These are phyloP conservation scores for Phrynosoma platyrhinos DNA, from an alignment of 2,113 vertebrate species.

Conservation along the genomic window DNA sequence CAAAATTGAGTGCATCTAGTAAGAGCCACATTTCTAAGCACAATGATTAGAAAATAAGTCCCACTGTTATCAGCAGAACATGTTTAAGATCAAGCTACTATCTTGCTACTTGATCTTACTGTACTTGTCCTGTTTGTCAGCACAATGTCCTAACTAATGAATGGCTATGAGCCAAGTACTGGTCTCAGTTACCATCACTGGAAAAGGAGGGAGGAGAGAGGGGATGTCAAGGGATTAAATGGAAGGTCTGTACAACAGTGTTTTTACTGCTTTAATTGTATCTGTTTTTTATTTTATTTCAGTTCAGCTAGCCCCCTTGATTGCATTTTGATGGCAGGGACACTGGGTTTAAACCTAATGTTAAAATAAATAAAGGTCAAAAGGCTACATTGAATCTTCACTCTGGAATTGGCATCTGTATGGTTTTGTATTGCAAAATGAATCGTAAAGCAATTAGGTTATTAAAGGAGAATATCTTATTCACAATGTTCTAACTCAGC, in stretches of 20 bases:
- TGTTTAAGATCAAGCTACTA: neutral
- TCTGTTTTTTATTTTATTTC: neutral
- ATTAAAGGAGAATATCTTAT: accelerated
- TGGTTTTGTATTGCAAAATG: neutral
- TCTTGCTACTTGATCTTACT: slow-evolving; percentile 14
- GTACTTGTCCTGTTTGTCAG: slow-evolving; percentile 25
- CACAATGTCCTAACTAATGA: accelerated
- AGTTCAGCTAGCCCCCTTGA: neutral
- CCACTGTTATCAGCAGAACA: no score
- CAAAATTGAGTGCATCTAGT: neutral
- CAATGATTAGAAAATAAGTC: neutral
- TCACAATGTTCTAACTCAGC: neutral
- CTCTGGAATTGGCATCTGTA: neutral
- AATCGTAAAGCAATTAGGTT: neutral
- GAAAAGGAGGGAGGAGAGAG: slow-evolving; percentile 44
- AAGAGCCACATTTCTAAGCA: neutral
- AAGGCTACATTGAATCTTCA: slow-evolving; percentile 15
- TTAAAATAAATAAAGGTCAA: neutral
- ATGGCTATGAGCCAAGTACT: slow-evolving; percentile 43
- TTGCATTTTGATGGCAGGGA: neutral
- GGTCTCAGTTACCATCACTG: slow-evolving; percentile 36
- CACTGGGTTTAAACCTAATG: neutral
- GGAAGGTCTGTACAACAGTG: neutral
- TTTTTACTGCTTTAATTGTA: neutral
- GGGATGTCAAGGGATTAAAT: slow-evolving; percentile 6